A percentile compares a stretch with the other conserved stretches of the same genome.
Conservation (phyloP, 1,140 invertebrate species). For the Euura lappo region DNA sequence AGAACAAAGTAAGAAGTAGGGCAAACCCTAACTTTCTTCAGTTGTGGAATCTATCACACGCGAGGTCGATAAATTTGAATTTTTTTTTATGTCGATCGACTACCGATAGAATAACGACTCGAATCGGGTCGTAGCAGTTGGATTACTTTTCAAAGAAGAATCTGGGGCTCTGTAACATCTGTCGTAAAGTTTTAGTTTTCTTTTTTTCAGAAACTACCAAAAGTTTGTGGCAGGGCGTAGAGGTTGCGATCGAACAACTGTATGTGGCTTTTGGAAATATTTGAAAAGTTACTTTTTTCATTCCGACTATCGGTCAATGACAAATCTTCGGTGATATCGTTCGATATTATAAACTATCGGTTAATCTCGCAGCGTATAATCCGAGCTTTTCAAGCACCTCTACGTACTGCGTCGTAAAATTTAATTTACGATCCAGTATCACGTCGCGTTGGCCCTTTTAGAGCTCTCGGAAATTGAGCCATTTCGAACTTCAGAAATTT, state of each 20-base stretch:
- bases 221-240: neutral
- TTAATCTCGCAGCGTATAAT: neutral
- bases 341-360: no score
- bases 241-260: neutral
- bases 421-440: neutral
- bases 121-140: neutral
- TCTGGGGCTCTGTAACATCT: neutral
- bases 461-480: no score
- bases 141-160: neutral
- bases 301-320: no score
- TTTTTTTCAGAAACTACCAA: neutral
- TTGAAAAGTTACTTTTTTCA: neutral
- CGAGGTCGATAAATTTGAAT: no score
- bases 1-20: no score
- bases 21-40: no score
- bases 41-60: no score
- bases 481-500: no score
- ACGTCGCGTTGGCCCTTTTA: no score
- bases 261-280: no score
- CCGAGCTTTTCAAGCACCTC: neutral
- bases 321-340: no score
- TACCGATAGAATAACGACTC: neutral
- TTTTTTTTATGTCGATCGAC: no score
- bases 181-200: neutral
- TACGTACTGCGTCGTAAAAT: neutral